A percentile compares a stretch with the other conserved stretches of the same genome.
phyloP scores from a whole-genome alignment of 53 echinoderm and acorn worm genomes.

The Hippasteria phrygiana region DNA sequence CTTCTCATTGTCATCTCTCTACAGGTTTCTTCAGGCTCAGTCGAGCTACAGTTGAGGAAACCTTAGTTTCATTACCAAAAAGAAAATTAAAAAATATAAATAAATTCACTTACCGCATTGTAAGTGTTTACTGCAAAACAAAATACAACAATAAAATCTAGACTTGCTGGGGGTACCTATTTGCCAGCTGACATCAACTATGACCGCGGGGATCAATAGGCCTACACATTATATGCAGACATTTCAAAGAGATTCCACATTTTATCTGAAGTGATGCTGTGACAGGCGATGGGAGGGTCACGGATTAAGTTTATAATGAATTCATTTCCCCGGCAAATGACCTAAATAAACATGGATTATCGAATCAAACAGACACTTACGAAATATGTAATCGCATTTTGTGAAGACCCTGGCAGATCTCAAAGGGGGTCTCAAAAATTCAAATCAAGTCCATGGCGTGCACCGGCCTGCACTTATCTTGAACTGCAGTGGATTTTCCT shows the following conservation, averaged over 20 bases:
- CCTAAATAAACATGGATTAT: conserved; percentile 2
- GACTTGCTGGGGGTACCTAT: background rate
- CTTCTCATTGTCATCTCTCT: no score
- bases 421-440: no score
- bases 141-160: no score
- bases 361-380: background rate
- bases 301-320: background rate
- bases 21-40: no score
- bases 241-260: background rate
- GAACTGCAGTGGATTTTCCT: no score
- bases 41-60: background rate
- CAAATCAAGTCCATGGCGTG: no score
- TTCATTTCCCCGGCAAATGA: conserved; percentile 14
- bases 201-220: background rate
- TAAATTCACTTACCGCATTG: background rate
- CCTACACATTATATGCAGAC: background rate
- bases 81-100: background rate
- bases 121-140: background rate
- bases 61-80: background rate
- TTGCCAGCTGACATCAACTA: background rate
- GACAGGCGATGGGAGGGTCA: background rate
- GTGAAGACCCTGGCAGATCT: background rate
- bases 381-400: background rate
- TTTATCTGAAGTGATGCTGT: background rate
- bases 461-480: no score